Percentiles rank a stretch among this genome's conserved stretches.
Evolutionary conservation across 2,797 vertebrate genomes (phyloP).

Genomic region (Synanceia verrucosa): DNA sequence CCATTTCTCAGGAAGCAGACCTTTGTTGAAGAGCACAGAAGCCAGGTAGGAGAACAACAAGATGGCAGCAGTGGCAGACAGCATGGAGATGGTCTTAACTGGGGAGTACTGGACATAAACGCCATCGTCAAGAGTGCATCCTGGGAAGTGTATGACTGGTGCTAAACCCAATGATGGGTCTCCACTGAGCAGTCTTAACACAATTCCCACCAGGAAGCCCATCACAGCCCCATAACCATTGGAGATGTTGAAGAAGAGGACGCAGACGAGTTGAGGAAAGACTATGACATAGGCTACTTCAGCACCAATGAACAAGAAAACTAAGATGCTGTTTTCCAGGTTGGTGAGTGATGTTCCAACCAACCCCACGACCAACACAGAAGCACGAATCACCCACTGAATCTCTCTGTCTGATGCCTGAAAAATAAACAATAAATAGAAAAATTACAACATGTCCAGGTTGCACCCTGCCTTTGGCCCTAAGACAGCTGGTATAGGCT

Average conservation of each 20-base stretch:
- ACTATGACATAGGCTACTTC: constrained; percentile 74
- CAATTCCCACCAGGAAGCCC: constrained; percentile 13
- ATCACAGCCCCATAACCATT: constrained; percentile 70
- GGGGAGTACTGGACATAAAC: constrained; percentile 75
- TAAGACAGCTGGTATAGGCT: no score
- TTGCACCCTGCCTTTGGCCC: no score
- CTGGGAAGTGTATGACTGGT: constrained; percentile 69
- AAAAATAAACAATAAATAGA: no score
- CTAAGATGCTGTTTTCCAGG: constrained; percentile 43
- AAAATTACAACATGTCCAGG: no score
- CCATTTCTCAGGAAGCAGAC: constrained; percentile 40
- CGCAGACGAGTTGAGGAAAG: constrained; percentile 79
- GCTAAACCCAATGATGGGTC: constrained; percentile 43
- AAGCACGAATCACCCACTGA: constrained; percentile 68
- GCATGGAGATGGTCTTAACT: constrained; percentile 76
- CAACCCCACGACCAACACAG: constrained; percentile 67
- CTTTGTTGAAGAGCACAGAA: constrained; percentile 10
- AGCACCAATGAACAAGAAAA: constrained; percentile 65
- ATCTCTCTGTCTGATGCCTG: constrained; percentile 78
- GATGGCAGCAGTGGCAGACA: constrained; percentile 60
- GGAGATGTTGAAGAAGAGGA: constrained; percentile 68
- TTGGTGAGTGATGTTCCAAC: constrained; percentile 61
- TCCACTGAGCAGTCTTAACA: constrained; percentile 41
- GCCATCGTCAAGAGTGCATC: constrained; percentile 57
- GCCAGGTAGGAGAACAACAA: constrained; percentile 42